Percentiles rank a stretch among this genome's conserved stretches.
phyloP scores from a whole-genome alignment of 2,888 invertebrate genomes.

The Elgonia sp. region DNA sequence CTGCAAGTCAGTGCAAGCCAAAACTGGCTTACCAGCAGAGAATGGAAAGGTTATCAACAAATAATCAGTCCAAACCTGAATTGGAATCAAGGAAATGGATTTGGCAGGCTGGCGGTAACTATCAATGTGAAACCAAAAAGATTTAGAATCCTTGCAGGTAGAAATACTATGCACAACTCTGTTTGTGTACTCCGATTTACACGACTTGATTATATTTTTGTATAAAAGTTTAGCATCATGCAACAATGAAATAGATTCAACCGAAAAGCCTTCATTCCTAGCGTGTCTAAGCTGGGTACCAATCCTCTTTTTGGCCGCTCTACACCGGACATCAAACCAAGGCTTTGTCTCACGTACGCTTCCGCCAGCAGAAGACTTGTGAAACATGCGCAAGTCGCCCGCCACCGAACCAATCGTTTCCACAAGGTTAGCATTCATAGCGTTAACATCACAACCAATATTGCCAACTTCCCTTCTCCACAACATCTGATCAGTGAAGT shows the following conservation, averaged over 20 bases:
- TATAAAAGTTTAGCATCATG: not conserved
- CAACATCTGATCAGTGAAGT: not conserved
- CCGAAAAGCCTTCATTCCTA: not conserved
- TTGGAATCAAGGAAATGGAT: not conserved
- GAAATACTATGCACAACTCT: not conserved
- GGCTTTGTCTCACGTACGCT: too few species aligned
- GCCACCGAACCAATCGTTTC: too few species aligned
- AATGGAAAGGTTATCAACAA: not conserved
- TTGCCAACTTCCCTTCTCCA: not conserved
- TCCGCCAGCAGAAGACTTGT: too few species aligned
- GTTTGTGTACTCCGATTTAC: too few species aligned
- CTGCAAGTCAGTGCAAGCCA: not conserved
- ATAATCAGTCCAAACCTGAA: not conserved
- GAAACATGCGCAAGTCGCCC: too few species aligned
- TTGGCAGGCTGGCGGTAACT: not conserved
- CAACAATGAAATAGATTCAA: not conserved
- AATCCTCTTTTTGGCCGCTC: not conserved
- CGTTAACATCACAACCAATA: too few species aligned
- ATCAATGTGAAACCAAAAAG: not conserved
- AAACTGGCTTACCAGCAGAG: not conserved
- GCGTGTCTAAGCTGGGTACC: not conserved
- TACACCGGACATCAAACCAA: not conserved
- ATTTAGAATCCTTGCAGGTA: not conserved
- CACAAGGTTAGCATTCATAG: too few species aligned
- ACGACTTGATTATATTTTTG: not conserved